These are phyloP conservation scores for Drosophila navojoa DNA, from an alignment of 1,140 invertebrate species.

Conservation along the genomic window DNA sequence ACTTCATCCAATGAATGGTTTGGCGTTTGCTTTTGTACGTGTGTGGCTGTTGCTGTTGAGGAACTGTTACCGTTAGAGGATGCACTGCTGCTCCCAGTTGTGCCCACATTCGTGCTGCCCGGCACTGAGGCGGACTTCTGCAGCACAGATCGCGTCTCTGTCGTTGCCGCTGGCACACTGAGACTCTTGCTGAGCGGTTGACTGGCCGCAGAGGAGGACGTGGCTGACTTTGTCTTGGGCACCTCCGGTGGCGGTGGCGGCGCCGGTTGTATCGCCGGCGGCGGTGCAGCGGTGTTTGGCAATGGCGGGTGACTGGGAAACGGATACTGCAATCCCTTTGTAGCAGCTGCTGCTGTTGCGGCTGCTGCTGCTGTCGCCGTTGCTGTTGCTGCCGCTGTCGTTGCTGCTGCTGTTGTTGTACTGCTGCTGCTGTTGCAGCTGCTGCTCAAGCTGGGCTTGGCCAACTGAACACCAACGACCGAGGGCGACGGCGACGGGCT, in stretches of 20 bases:
- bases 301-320: conserved; percentile 91
- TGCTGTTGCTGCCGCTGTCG: conserved; percentile 6
- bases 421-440: not conserved
- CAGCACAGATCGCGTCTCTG: conserved; percentile 57
- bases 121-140: conserved; percentile 84
- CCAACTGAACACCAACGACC: conserved; percentile 45
- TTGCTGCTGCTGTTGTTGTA: conserved; percentile 4
- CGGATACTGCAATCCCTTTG: conserved; percentile 90
- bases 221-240: conserved; percentile 26
- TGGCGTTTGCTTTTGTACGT: conserved; percentile 66
- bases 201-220: conserved; percentile 21
- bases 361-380: conserved; percentile 34
- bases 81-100: conserved; percentile 40
- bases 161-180: conserved; percentile 59
- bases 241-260: conserved; percentile 64
- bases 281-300: conserved; percentile 83
- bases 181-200: conserved; percentile 67
- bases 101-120: conserved; percentile 84
- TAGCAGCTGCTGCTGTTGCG: conserved; percentile 18
- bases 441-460: conserved; percentile 18
- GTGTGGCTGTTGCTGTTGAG: conserved; percentile 61
- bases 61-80: conserved; percentile 80
- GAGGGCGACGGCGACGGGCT: conserved; percentile 78
- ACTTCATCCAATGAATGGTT: conserved; percentile 51
- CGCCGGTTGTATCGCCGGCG: conserved; percentile 67